These are phyloP conservation scores for Lepus oiostolus DNA, from an alignment of 2,797 vertebrate species.

Conservation along the genomic window DNA sequence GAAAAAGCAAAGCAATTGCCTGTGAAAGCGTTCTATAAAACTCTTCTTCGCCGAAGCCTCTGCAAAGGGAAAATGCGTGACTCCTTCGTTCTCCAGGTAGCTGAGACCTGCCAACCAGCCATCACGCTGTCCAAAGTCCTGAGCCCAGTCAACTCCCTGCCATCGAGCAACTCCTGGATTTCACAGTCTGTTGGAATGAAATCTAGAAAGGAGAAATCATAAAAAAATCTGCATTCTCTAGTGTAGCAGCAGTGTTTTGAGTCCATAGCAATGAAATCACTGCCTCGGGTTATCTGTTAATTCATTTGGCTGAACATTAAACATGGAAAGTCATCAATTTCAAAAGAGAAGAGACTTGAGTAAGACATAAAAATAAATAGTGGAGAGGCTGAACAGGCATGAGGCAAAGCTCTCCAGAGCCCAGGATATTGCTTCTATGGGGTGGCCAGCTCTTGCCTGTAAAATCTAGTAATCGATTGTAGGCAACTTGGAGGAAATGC, in stretches of 20 bases:
- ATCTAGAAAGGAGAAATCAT: conserved; percentile 49
- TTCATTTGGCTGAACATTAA: conserved; percentile 76
- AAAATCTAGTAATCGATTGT: conserved; percentile 68
- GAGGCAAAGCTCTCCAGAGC: conserved; percentile 71
- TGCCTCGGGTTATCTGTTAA: conserved; percentile 80
- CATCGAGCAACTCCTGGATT: conserved; percentile 42
- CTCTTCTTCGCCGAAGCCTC: conserved; percentile 49
- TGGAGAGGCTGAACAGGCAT: conserved; percentile 74
- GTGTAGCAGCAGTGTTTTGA: conserved; percentile 54
- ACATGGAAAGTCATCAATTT: conserved; percentile 80
- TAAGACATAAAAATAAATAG: conserved; percentile 82
- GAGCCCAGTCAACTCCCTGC: conserved; percentile 1
- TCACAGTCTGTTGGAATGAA: conserved; percentile 53
- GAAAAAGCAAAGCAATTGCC: conserved; percentile 26
- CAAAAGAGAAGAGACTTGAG: conserved; percentile 77
- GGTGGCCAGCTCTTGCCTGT: conserved; percentile 75
- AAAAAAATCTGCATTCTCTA: conserved; percentile 58
- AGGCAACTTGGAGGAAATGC: conserved; percentile 67
- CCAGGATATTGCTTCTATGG: conserved; percentile 51
- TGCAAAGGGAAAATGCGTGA: not conserved
- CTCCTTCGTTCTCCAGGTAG: not conserved
- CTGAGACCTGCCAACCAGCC: conserved; percentile 60
- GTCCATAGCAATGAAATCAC: conserved; percentile 73
- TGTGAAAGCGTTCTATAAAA: conserved; percentile 63
- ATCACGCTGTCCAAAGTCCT: conserved; percentile 8